Percentiles rank a stretch among this genome's conserved stretches.
Conservation (phyloP, 2,888 invertebrate genomes). For the Pachliopta kotzebuea region DNA sequence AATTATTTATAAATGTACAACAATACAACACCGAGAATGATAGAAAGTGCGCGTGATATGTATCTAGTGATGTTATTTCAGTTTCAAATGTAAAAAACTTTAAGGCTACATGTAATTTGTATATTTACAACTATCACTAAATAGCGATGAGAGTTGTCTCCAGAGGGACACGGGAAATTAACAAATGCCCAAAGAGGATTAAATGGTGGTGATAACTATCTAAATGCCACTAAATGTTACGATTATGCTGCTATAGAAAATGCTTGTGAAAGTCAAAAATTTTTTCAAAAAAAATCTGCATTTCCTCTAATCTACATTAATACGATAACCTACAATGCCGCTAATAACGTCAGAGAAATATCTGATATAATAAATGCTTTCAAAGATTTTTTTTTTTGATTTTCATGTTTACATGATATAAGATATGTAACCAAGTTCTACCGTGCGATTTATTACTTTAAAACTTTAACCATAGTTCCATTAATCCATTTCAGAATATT, state of each 20-base stretch:
- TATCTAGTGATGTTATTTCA: slow-evolving; percentile 58
- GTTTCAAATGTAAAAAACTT: slow-evolving; percentile 66
- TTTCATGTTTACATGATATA: slow-evolving; percentile 25
- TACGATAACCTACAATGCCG: slow-evolving; percentile 1
- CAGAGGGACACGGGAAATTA: background rate
- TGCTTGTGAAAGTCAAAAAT: background rate
- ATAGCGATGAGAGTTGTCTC: slow-evolving; percentile 12
- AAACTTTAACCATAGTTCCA: no score
- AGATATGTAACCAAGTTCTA: slow-evolving; percentile 30
- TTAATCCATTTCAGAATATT: no score
- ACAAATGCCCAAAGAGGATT: background rate
- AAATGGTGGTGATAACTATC: slow-evolving; percentile 3
- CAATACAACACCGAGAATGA: slow-evolving; percentile 71
- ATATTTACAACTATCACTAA: slow-evolving; percentile 45
- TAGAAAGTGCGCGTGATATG: slow-evolving; percentile 76
- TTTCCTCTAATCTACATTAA: background rate
- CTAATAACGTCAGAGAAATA: slow-evolving; percentile 1
- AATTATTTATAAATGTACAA: slow-evolving; percentile 42
- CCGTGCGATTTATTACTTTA: slow-evolving; percentile 2
- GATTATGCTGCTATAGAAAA: slow-evolving; percentile 5
- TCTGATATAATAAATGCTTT: no score
- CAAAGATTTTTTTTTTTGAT: no score
- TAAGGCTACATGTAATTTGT: slow-evolving; percentile 45
- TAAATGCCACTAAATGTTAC: slow-evolving; percentile 6
- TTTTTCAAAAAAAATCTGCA: background rate